Base-by-base conservation (phyloP, 2,888 invertebrate species). In the Neoascia interrupta region DNA sequence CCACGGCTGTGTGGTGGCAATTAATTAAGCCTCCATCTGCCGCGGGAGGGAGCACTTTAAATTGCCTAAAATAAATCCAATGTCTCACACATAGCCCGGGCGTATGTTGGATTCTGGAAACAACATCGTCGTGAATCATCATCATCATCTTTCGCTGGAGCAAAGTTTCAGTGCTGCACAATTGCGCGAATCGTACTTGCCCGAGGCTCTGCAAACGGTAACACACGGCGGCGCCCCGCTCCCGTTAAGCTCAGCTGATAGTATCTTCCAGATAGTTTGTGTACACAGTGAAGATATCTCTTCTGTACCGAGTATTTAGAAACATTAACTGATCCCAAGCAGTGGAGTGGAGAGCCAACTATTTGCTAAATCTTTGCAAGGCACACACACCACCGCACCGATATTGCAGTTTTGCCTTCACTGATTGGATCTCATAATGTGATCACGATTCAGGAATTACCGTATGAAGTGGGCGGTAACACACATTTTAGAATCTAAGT, bases 361-460 rank as follows among this genome's bases (percentile, higher is more conserved):
- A 31, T 31, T 31, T 31, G 31, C 26, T 8, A 8, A 31, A 63
- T 39, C 64, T 64, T 47, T 60, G 39, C 54, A 63, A 64, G 63
- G 70, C 58, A 64, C 74, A 53, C n/a, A 26, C 75, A 56, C 63
- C 54, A 26, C 45, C 45, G 68, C 68, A 68, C 73, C 79, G 73
- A 79, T 79, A 79, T 79, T 79, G 79, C 79, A 64, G 73, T 56
- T 73, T 66, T 61, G 68, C 73, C 56, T 73, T 66, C 73, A 79
- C 82, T 81, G 81, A 87, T 87, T 85, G 84, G 85, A 87, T 86
- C 85, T 85, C 86, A 87, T 86, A 86, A 85, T 84, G 83, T 83
- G 85, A 85, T 86, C 87, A 87, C 87, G 88, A 86, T 86, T 87
- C 84, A 80, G 82, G 85, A 87, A 87, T 87, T 87, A 87, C 87